Base-by-base conservation (phyloP, 2,113 vertebrate genomes). In the Bothrops jararaca region DNA sequence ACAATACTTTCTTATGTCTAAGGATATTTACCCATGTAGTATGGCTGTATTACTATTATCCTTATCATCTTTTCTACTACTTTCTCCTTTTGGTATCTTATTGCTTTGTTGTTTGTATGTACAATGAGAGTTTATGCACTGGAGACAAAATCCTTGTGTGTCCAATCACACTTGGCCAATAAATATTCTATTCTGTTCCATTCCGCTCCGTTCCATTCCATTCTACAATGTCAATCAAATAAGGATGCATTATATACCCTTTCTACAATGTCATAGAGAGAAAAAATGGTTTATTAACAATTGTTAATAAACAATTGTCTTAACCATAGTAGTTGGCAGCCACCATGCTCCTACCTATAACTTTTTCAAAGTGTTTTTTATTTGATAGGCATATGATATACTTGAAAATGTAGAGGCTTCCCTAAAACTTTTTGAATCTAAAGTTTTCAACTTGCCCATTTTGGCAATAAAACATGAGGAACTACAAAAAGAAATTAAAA, bases 371-470 rank as follows among this genome's bases (percentile, higher is more conserved):
- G 94, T 93, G 7, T 94, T 60, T 96, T 56, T 96, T 94, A 85
- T 93, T 94, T 95, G 94, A 3, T 95, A 99, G 98, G 98, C 98
- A 54, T 97, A 98, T 97, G 97, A 98, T 95, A 93, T 95, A 93
- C 96, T 98, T 94, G 97, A 97, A 96, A 95, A 92, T 94, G 95
- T 98, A 64, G 98, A 98, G 94, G 96, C 95, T 94, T 97, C 97
- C 91, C 86, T 95, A 95, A 98, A 98, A 96, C 95, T 94, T 60
- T 96, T 98, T 94, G 94, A 96, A 96, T 96, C 96, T 60, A 97
- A 98, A 96, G 93, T 89, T 60, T 96, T 97, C 94, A 93, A 85
- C 89, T 95, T 98, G 86, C 94, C 97, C 91, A 22, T 96, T 87
- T 96, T 97, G 95, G 96, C 97, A 88, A 95, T 11, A 26, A 97